These are phyloP conservation scores for Epinephelus fuscoguttatus DNA, from an alignment of 2,113 vertebrate species.

Conservation along the genomic window DNA sequence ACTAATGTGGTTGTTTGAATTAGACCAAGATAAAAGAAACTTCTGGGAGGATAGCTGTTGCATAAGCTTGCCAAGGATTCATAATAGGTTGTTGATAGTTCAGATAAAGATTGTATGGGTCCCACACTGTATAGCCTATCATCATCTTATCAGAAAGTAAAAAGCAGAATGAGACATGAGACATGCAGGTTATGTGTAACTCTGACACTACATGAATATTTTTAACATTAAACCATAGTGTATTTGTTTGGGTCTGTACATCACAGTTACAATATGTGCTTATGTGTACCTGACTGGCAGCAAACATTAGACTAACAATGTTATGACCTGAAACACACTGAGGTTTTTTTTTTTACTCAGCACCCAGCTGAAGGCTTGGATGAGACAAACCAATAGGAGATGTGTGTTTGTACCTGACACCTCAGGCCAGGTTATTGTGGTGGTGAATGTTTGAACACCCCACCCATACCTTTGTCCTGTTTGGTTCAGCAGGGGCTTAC, in stretches of 20 bases:
- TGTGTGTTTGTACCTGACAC: conserved; percentile 26
- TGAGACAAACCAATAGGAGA: neutral
- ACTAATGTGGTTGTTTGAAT: neutral
- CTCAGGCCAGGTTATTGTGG: conserved; percentile 16
- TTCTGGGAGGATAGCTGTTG: no score
- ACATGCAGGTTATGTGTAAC: neutral
- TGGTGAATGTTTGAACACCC: conserved; percentile 30
- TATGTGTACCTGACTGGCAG: neutral
- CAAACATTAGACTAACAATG: conserved; percentile 16
- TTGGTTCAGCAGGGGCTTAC: conserved; percentile 3
- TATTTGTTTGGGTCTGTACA: neutral
- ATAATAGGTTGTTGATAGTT: neutral
- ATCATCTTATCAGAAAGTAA: neutral
- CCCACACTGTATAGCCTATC: neutral
- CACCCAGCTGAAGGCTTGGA: neutral
- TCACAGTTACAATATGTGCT: neutral
- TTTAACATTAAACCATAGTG: neutral
- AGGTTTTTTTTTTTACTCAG: neutral
- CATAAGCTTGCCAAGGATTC: neutral
- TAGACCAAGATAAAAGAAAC: neutral
- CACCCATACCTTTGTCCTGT: conserved; percentile 56
- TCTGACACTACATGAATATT: neutral
- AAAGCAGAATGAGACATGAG: neutral
- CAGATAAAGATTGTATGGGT: neutral
- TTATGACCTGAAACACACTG: conserved; percentile 50